These are phyloP conservation scores for Amphimedon queenslandica DNA, from an alignment of 37 sponge, comb jelly and placozoan genomes.

Conservation along the genomic window DNA sequence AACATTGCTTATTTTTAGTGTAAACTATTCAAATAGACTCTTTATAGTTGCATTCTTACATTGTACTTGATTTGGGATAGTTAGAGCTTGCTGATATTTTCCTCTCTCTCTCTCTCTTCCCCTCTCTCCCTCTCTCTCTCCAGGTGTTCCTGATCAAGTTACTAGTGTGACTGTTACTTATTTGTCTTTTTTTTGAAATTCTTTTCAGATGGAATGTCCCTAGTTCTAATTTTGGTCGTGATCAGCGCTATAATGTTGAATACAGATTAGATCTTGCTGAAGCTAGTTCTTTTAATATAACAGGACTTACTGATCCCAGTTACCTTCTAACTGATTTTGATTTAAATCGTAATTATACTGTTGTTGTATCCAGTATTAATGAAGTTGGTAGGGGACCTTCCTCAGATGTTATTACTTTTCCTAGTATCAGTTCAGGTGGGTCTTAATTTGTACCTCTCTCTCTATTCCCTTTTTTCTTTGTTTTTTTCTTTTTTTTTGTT, in stretches of 20 bases:
- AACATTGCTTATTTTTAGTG: no score
- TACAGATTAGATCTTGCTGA: not conserved
- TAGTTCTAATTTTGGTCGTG: not conserved
- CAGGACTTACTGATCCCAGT: no score
- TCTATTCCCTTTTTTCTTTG: not conserved
- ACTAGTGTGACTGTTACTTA: slow-evolving; percentile 1
- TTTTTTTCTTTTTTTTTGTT: no score
- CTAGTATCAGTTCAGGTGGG: not conserved
- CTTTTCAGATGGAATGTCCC: slow-evolving; percentile 19
- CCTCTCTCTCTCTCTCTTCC: no score
- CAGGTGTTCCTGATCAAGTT: slow-evolving; percentile 29
- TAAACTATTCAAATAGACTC: no score
- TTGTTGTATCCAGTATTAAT: not conserved
- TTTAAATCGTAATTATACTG: not conserved
- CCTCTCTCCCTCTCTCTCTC: not conserved
- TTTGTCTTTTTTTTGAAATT: not conserved
- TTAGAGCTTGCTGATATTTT: no score
- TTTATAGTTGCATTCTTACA: no score
- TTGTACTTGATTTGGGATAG: no score
- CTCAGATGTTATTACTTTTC: not conserved
- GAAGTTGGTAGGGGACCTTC: slow-evolving; percentile 4
- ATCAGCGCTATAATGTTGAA: not conserved
- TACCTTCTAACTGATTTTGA: no score
- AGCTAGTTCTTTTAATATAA: no score
- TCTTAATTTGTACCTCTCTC: not conserved